These are phyloP conservation scores for Trachelus troglodyta DNA, from an alignment of 2,888 invertebrate species.

Conservation along the genomic window DNA sequence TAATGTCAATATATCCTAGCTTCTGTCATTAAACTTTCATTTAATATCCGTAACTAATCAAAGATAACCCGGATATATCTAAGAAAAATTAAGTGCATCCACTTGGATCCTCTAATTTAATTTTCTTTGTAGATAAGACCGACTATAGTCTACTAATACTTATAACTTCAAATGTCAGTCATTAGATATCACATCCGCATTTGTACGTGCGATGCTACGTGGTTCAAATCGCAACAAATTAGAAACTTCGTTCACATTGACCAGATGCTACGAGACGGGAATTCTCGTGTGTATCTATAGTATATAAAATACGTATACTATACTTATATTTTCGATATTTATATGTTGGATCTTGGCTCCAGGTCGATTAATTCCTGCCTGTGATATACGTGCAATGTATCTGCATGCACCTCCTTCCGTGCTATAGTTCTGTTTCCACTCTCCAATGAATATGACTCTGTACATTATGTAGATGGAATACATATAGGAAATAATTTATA, in stretches of 20 bases:
- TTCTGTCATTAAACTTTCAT: neutral
- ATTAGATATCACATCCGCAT: constrained; percentile 6
- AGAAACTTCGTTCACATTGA: constrained; percentile 9
- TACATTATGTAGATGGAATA: neutral
- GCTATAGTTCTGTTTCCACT: neutral
- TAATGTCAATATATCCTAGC: neutral
- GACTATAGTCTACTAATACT: neutral
- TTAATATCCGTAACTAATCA: neutral
- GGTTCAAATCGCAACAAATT: constrained; percentile 19
- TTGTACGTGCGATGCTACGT: neutral
- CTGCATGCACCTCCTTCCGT: neutral
- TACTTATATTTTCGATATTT: neutral
- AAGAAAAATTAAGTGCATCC: neutral
- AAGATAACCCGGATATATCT: neutral
- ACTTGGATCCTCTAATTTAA: neutral
- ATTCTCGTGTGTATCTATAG: neutral
- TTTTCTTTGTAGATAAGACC: neutral
- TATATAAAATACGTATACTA: neutral
- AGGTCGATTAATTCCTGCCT: neutral
- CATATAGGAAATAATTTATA: neutral
- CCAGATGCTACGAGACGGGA: neutral
- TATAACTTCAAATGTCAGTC: neutral
- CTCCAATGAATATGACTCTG: neutral
- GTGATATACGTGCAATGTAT: neutral
- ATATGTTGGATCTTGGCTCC: neutral